Conservation (phyloP, 2,113 vertebrate genomes). For the Pseudopodoces humilis region DNA sequence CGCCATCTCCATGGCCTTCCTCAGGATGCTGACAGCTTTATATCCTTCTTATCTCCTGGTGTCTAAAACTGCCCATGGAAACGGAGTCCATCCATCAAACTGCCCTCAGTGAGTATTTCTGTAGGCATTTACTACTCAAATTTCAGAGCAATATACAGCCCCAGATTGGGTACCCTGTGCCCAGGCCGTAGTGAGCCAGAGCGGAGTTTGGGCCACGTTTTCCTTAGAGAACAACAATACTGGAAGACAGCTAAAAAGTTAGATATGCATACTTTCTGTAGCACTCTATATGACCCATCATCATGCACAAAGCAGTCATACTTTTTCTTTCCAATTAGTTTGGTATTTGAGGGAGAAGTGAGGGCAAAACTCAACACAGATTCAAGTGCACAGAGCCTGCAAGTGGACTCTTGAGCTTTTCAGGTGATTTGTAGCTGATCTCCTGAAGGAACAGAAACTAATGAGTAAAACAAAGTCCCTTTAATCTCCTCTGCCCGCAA, state of each 20-base stretch:
- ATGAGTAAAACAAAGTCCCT: constrained; percentile 53
- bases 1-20: background rate
- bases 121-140: background rate
- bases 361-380: background rate
- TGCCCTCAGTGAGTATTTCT: background rate
- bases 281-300: background rate
- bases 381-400: background rate
- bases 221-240: fast-evolving
- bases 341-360: background rate
- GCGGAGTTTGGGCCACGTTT: too few species aligned
- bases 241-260: background rate
- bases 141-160: background rate
- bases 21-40: background rate
- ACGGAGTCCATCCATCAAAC: background rate
- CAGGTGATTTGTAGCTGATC: constrained; percentile 15
- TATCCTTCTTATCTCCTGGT: background rate
- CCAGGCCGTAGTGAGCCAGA: background rate
- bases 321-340: background rate
- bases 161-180: fast-evolving
- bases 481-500: constrained; percentile 34
- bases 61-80: background rate
- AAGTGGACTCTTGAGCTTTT: constrained; percentile 13
- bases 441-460: constrained; percentile 54
- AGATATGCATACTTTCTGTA: too few species aligned
- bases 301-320: fast-evolving